Evolutionary conservation across 1,140 invertebrate genomes (phyloP).

Genomic region (Halesus radiatus): DNA sequence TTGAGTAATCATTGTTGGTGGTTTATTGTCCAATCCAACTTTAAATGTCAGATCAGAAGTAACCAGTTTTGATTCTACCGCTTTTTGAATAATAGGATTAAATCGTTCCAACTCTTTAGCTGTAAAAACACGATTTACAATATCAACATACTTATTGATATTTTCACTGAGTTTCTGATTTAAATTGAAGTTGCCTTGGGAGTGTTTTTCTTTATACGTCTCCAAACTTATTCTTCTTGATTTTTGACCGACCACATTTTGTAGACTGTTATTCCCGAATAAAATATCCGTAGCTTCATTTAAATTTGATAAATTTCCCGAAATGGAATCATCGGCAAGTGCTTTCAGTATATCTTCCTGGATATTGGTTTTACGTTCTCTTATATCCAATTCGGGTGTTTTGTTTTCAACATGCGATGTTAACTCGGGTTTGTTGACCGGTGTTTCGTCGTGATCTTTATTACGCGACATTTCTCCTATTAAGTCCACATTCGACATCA

Average conservation of each 20-base stretch:
- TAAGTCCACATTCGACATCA: too few species aligned
- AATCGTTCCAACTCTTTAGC: slow-evolving; percentile 73
- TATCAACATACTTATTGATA: slow-evolving; percentile 60
- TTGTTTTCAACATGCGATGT: background rate
- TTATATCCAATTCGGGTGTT: background rate
- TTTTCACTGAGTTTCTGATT: background rate
- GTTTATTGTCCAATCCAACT: background rate
- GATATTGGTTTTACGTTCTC: slow-evolving; percentile 8
- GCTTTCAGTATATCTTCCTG: slow-evolving; percentile 69
- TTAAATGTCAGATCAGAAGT: background rate
- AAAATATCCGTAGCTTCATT: slow-evolving; percentile 61
- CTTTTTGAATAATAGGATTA: slow-evolving; percentile 66
- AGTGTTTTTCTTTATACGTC: slow-evolving; percentile 64
- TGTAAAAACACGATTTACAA: slow-evolving; percentile 66
- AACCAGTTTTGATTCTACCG: background rate
- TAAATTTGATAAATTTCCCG: slow-evolving; percentile 24
- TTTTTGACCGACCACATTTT: slow-evolving; percentile 60
- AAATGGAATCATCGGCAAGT: slow-evolving; percentile 61
- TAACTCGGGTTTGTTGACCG: background rate
- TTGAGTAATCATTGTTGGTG: background rate
- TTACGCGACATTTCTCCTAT: too few species aligned
- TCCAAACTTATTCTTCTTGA: slow-evolving; percentile 68
- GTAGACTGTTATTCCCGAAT: slow-evolving; percentile 20
- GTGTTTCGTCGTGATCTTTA: too few species aligned
- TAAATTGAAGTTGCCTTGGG: background rate